Percentiles rank a stretch among this genome's conserved stretches.
Conservation (phyloP, 2,113 vertebrate genomes). For the Todiramphus chloris region DNA sequence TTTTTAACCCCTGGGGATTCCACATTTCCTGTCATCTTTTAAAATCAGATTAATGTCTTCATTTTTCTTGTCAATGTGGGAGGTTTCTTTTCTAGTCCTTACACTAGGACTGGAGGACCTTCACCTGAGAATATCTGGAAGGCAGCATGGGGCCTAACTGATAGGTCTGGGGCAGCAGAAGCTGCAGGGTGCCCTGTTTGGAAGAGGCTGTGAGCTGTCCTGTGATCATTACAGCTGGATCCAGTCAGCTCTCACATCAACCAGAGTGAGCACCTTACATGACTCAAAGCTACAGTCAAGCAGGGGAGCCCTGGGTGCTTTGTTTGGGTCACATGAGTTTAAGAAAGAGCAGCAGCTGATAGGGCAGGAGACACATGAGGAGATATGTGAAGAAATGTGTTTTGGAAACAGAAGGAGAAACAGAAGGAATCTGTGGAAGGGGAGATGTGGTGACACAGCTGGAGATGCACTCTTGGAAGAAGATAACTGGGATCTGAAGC, state of each 20-base stretch:
- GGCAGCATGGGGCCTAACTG: background rate
- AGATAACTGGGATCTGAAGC: background rate
- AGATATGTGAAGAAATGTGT: background rate
- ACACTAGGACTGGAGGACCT: background rate
- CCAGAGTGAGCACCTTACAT: background rate
- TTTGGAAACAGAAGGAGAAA: background rate
- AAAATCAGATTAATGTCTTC: background rate
- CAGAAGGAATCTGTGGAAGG: background rate
- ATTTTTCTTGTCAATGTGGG: background rate
- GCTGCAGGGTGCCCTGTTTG: background rate
- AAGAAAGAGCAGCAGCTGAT: background rate
- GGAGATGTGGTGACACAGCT: background rate
- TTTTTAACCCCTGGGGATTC: background rate
- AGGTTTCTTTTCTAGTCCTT: background rate
- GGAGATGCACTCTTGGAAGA: background rate
- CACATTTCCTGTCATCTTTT: background rate
- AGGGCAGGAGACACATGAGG: background rate
- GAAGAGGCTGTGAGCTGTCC: background rate
- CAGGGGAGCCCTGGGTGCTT: background rate
- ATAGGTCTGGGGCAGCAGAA: background rate
- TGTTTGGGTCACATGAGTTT: background rate
- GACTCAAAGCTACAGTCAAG: background rate
- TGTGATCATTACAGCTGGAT: background rate
- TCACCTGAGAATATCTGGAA: background rate
- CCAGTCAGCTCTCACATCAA: background rate